These are phyloP conservation scores for Falco biarmicus DNA, from an alignment of 2,797 vertebrate species.

Conservation along the genomic window DNA sequence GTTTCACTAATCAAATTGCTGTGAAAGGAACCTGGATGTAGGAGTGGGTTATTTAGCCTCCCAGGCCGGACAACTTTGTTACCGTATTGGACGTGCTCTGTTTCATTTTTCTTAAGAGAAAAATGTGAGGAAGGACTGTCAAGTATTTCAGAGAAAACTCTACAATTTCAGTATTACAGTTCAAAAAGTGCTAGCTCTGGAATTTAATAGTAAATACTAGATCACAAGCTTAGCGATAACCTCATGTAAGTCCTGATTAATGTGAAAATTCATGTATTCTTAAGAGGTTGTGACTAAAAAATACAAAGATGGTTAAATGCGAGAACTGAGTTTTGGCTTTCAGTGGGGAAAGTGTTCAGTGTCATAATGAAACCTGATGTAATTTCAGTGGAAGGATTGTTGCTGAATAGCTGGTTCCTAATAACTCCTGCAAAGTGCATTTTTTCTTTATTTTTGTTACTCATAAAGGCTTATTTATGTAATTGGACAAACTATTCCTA, in stretches of 20 bases:
- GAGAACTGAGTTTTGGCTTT: background rate
- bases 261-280: background rate
- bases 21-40: background rate
- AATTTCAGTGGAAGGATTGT: background rate
- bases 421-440: background rate
- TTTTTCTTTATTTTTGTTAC: background rate
- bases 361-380: accelerated
- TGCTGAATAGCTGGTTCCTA: background rate
- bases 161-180: background rate
- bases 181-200: background rate
- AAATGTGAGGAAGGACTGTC: background rate
- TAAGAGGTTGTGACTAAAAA: background rate
- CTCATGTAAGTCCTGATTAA: background rate
- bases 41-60: background rate
- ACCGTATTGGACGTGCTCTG: background rate
- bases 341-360: background rate
- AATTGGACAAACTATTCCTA: background rate
- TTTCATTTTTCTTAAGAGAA: background rate
- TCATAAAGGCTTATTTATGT: background rate
- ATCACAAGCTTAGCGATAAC: background rate
- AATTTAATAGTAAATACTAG: background rate
- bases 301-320: background rate
- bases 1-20: accelerated
- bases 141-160: background rate
- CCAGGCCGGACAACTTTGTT: background rate